Percentiles rank a stretch among this genome's conserved stretches.
Conservation (phyloP, 2,113 vertebrate genomes). For the Sterrhoptilus dennistouni region DNA sequence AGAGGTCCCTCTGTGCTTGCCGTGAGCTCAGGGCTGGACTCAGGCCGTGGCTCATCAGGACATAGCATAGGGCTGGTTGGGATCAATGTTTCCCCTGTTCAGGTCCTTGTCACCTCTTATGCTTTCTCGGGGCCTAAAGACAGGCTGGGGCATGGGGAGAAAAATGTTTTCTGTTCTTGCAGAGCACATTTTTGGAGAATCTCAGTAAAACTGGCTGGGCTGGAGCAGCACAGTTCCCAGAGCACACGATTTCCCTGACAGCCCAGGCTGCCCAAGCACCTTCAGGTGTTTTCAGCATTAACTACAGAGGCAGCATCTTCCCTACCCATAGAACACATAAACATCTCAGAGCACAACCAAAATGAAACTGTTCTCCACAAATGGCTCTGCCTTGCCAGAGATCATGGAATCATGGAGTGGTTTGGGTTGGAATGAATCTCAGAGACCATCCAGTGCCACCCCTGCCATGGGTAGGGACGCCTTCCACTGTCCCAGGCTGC, state of each 20-base stretch:
- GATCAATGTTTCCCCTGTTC: background rate
- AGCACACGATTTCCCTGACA: too few relatives aligned
- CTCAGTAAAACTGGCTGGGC: background rate
- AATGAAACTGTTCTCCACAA: accelerated
- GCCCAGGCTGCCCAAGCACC: background rate
- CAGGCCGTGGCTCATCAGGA: background rate
- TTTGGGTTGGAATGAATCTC: background rate
- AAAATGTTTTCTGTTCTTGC: background rate
- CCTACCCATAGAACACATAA: background rate
- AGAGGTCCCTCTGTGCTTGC: background rate
- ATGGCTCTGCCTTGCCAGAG: background rate
- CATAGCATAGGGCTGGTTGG: background rate
- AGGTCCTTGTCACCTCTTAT: accelerated
- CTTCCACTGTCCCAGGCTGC: background rate
- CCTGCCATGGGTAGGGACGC: too few relatives aligned
- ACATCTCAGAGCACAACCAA: background rate
- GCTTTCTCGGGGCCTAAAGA: background rate
- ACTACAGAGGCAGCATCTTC: background rate
- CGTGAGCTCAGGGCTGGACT: background rate
- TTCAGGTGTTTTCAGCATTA: background rate
- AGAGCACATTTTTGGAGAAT: background rate
- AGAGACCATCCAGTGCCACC: accelerated
- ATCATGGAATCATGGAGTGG: background rate
- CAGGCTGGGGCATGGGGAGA: background rate
- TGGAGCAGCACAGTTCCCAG: background rate